A percentile compares a stretch with the other conserved stretches of the same genome.
phyloP scores from a whole-genome alignment of 2,888 invertebrate genomes.

The Xestia xanthographa region DNA sequence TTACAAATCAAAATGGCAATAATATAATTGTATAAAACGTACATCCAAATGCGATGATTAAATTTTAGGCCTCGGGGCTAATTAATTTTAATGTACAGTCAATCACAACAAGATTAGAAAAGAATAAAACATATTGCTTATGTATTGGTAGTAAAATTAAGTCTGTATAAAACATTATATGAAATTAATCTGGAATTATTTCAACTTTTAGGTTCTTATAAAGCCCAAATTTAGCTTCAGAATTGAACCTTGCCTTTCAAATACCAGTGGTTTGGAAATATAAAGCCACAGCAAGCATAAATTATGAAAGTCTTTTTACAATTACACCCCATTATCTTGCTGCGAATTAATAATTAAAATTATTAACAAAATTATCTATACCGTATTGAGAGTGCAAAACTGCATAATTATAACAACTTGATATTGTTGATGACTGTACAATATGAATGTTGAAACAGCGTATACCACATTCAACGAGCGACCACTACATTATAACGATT shows the following conservation, averaged over 20 bases:
- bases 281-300: neutral
- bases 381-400: conserved; percentile 14
- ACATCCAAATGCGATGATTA: conserved; percentile 65
- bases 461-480: conserved; percentile 67
- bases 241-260: neutral
- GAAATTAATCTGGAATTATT: neutral
- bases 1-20: conserved; percentile 75
- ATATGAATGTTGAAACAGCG: conserved; percentile 62
- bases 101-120: conserved; percentile 59
- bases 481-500: conserved; percentile 64
- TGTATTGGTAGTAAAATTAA: neutral
- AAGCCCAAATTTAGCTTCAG: neutral
- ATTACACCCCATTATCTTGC: neutral
- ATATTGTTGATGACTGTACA: conserved; percentile 64
- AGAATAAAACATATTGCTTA: conserved; percentile 20
- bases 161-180: conserved; percentile 27
- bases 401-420: conserved; percentile 27
- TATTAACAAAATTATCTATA: conserved; percentile 17
- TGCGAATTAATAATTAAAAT: neutral
- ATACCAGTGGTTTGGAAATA: neutral
- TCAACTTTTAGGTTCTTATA: neutral
- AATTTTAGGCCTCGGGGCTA: conserved; percentile 77
- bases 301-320: neutral
- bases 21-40: conserved; percentile 69
- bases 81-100: conserved; percentile 68